phyloP scores from a whole-genome alignment of 2,113 vertebrate genomes.

The Gadus chalcogrammus region DNA sequence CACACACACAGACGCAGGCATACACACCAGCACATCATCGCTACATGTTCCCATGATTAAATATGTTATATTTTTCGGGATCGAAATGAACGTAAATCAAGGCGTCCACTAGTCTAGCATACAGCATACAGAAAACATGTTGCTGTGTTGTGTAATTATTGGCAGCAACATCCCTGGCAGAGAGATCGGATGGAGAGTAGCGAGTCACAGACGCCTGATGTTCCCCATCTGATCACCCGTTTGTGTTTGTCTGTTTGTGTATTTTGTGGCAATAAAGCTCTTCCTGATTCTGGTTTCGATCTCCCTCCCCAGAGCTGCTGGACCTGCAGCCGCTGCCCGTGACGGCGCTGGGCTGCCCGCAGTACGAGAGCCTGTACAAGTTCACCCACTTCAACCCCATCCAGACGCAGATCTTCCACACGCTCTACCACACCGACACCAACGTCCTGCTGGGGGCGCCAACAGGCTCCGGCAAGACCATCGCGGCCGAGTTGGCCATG shows the following conservation, averaged over 20 bases:
- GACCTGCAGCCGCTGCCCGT: conserved; percentile 93
- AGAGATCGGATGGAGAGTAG: background rate
- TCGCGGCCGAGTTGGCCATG: conserved; percentile 96
- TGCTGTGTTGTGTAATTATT: background rate
- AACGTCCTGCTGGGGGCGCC: conserved; percentile 96
- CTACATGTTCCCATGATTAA: background rate
- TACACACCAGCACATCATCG: background rate
- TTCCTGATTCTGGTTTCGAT: too few species aligned
- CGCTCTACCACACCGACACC: conserved; percentile 91
- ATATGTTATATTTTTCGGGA: background rate
- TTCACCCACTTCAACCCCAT: conserved; percentile 98
- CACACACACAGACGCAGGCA: background rate
- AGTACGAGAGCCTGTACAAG: conserved; percentile 89
- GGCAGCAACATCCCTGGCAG: background rate
- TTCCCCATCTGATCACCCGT: too few species aligned
- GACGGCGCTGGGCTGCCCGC: conserved; percentile 80
- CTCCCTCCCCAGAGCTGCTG: conserved; percentile 81
- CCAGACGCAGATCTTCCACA: conserved; percentile 98
- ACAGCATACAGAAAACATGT: background rate
- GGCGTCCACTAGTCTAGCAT: too few species aligned
- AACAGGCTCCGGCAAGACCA: conserved; percentile 96
- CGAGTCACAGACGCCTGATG: background rate
- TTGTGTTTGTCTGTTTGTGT: too few species aligned
- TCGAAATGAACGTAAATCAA: background rate
- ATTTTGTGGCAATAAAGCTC: too few species aligned